Evolutionary conservation across 2,888 invertebrate genomes (phyloP), one percentile per base, ranked within the genome.

Genomic region (Bibio marci): DNA sequence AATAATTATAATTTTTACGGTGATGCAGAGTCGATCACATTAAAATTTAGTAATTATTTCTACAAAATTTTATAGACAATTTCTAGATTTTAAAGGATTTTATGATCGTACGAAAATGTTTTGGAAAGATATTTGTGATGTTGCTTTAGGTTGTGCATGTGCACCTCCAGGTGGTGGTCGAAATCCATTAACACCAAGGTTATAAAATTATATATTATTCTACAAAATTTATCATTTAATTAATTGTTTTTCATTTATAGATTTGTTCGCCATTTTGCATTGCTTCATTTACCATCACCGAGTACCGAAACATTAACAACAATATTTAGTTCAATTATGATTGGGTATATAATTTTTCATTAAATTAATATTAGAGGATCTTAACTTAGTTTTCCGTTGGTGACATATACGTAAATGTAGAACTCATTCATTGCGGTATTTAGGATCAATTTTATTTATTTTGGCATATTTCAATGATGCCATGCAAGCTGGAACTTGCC

Each of bases 121-220:
- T 55, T 91, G 90, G 90, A 88, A 86, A 56, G 72, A 77, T 8
- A 76, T 91, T n/a, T 63, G 76, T 44, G 83, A 90, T 57, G 80
- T 90, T 30, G 77, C 85, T 0, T 59, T 92, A 38, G 70, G 79
- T 1, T 76, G 78, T 32, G 88, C 88, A 41, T 90, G 91, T 57
- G 85, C 81, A 0, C 91, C 91, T 1, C 90, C 91, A 0, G 90
- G 91, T 1, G 91, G 91, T 10, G 91, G 91, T 0, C 66, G 87
- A 35, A 86, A 90, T 54, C 79, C 82, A 10, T 66, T 92, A 12
- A 85, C 87, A 0, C 76, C 79, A 1, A 53, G 59, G 47, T 49
- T 41, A 11, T 5, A 3, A 34, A 11, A 19, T n/a, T 14, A 15
- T 4, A 30, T 10, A n/a, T 11, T n/a, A 30, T 30, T 4, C 4